Evolutionary conservation across 2,797 vertebrate genomes (phyloP), one percentile per base, ranked within the genome.

Genomic region (Ceryle rudis): DNA sequence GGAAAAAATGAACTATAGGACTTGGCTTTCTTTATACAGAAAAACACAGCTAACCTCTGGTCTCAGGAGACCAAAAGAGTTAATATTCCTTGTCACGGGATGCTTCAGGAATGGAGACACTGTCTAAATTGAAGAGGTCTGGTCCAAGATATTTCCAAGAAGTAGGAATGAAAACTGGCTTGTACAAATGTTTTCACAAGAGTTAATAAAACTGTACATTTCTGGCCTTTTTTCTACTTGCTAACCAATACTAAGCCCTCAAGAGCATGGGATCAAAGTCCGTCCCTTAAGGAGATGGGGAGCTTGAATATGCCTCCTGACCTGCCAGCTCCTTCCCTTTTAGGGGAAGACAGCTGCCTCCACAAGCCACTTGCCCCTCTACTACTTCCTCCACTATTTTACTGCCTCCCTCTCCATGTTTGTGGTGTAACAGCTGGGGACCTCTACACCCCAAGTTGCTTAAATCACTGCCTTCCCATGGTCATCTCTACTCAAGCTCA

Each of bases 171-270:
- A 89, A 87, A 87, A 82, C 52, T 49, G 64, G 31, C 70, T 23
- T 60, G 25, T 1, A 2, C 62, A 28, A 81, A 66, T 80, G 8
- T 87, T 95, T 94, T 73, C 67, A 80, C 22, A 70, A 44, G 35
- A 93, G n/a, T 80, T 81, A 85, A 57, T 82, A 87, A 92, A 89
- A 22, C 81, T 87, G 77, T 65, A 57, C 16, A 6, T 61, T 92
- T 79, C 70, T 88, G 92, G 33, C 37, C 61, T 46, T 11, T 8
- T 72, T 91, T 93, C 65, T 13, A 28, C 42, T 73, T 92, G 61
- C 44, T 91, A 60, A 60, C 18, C 14, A 29, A 12, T 44, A 23
- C 35, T 54, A 65, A 89, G 37, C 7, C 23, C 28, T 60, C 51
- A 80, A 86, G 21, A 91, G 21, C 55, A 52, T 0, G 1, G 54